Evolutionary conservation across 2,113 vertebrate genomes (phyloP).

Genomic region (Australoheros scitulus): DNA sequence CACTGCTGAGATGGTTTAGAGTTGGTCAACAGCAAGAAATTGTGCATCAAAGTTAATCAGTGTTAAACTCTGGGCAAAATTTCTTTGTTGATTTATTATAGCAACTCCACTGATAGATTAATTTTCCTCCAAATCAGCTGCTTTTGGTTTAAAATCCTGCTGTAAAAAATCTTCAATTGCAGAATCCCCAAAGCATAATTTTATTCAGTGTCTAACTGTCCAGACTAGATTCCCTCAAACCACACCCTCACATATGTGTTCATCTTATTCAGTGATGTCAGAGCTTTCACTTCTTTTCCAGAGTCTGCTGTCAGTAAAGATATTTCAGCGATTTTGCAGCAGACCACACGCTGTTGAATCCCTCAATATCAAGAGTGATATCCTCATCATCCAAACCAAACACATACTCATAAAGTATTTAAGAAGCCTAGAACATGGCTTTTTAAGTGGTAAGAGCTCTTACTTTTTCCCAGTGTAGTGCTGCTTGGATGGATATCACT

Average conservation of each 20-base stretch:
- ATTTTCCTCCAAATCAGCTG: conserved; percentile 2
- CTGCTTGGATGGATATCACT: conserved; percentile 14
- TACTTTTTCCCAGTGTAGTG: conserved; percentile 47
- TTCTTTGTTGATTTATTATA: background rate
- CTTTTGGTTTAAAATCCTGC: conserved; percentile 2
- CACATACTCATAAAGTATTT: conserved; percentile 55
- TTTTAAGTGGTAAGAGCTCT: conserved; percentile 32
- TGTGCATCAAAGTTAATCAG: background rate
- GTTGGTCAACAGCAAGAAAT: conserved; percentile 1
- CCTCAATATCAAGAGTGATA: conserved; percentile 31
- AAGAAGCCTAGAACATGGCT: conserved; percentile 12
- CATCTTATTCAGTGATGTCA: background rate
- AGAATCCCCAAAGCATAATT: background rate
- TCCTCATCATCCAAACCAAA: conserved; percentile 60
- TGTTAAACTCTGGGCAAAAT: background rate
- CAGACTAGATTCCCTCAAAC: background rate
- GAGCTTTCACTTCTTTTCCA: background rate
- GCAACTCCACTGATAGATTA: background rate
- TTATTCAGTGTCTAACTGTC: conserved; percentile 12
- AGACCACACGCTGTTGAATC: conserved; percentile 29
- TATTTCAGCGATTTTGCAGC: conserved; percentile 16
- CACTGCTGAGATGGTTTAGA: background rate
- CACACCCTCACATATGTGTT: background rate
- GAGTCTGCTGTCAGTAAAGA: conserved; percentile 7
- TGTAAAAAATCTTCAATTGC: no score